Percentiles rank a stretch among this genome's conserved stretches.
Conservation (phyloP, 2,888 invertebrate genomes). For the Erannis defoliaria region DNA sequence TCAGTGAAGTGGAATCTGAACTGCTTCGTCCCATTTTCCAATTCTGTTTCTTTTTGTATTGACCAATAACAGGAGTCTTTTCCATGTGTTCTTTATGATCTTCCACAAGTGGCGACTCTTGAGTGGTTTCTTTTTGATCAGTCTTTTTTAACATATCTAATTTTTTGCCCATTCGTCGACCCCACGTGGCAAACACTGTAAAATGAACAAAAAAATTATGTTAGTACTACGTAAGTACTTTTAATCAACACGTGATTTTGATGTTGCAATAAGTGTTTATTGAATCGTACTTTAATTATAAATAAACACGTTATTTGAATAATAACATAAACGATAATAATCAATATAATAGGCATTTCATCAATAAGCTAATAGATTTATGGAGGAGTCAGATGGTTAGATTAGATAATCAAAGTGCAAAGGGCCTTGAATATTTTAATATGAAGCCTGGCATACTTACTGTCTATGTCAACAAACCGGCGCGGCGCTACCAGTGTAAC, state of each 20-base stretch:
- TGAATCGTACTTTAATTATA: too few species aligned
- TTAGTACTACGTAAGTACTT: constrained; percentile 63
- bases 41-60: constrained; percentile 86
- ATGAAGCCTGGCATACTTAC: too few species aligned
- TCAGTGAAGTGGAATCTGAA: constrained; percentile 78
- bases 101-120: constrained; percentile 65
- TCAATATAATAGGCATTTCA: too few species aligned
- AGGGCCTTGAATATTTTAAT: too few species aligned
- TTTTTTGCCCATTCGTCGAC: constrained; percentile 92
- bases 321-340: too few species aligned
- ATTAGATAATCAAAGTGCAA: too few species aligned
- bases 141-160: constrained; percentile 90
- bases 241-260: neutral
- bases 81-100: constrained; percentile 59
- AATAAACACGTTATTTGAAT: too few species aligned
- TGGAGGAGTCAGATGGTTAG: too few species aligned
- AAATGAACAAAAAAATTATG: constrained; percentile 17
- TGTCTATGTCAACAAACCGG: too few species aligned
- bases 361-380: too few species aligned
- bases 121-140: constrained; percentile 87
- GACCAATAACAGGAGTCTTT: constrained; percentile 69
- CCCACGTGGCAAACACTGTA: constrained; percentile 90
- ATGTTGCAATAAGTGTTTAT: neutral
- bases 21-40: constrained; percentile 87
- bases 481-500: too few species aligned